Percentiles rank a stretch among this genome's conserved stretches.
phyloP scores from a whole-genome alignment of 2,113 vertebrate species.

The Callospermophilus lateralis region DNA sequence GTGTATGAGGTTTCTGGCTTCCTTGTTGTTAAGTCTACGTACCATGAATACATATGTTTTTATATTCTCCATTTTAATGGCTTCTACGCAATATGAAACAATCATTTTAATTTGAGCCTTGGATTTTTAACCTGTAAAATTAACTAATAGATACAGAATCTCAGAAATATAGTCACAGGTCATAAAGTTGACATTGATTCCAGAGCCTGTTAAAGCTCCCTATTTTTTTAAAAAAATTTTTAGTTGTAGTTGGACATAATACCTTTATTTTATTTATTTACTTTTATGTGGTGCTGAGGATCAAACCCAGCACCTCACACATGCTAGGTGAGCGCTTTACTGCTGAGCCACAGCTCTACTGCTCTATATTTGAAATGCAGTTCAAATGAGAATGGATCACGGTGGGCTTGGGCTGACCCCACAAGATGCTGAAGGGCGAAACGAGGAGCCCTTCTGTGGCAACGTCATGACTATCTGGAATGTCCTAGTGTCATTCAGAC shows the following conservation, averaged over 20 bases:
- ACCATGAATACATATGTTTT: not conserved
- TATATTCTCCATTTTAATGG: not conserved
- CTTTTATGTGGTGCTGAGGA: too few relatives aligned
- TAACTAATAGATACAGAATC: not conserved
- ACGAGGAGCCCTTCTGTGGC: rapidly evolving
- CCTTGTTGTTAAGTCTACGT: not conserved
- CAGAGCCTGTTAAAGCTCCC: not conserved
- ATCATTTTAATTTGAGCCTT: slow-evolving; percentile 23
- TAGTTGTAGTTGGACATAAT: too few relatives aligned
- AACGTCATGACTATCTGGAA: not conserved
- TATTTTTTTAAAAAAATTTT: not conserved
- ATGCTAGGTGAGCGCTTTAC: too few relatives aligned
- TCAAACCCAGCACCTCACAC: too few relatives aligned
- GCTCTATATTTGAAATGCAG: not conserved
- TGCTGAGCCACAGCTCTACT: not conserved
- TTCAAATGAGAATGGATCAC: not conserved
- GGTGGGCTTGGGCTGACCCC: not conserved
- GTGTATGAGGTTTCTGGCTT: not conserved
- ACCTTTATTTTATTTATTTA: too few relatives aligned
- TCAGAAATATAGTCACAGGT: not conserved
- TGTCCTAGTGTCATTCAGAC: not conserved
- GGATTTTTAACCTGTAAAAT: slow-evolving; percentile 2
- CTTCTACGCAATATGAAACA: not conserved
- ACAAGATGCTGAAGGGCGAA: not conserved
- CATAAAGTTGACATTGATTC: not conserved